Percentiles rank a stretch among this genome's conserved stretches.
Conservation (phyloP, 2,797 vertebrate genomes). For the Cynodonichthys magdalenae region DNA sequence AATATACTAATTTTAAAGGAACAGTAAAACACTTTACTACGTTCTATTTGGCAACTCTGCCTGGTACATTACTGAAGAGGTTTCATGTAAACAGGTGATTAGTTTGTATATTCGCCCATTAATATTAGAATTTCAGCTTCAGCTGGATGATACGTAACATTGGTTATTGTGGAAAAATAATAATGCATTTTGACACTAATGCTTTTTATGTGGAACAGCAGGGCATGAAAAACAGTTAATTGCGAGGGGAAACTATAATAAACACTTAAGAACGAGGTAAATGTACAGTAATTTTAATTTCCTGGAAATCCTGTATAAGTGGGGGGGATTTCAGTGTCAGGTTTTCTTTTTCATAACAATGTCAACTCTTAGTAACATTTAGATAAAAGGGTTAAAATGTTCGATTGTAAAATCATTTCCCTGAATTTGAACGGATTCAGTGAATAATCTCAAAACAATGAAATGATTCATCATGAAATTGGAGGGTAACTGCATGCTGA, state of each 20-base stretch:
- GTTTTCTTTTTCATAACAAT: no score
- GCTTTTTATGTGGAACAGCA: constrained; percentile 3
- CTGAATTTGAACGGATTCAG: background rate
- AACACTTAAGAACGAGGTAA: background rate
- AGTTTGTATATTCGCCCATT: no score
- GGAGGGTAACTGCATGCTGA: background rate
- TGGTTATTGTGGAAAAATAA: constrained; percentile 6
- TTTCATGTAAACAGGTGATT: no score
- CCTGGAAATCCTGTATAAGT: background rate
- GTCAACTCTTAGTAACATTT: no score
- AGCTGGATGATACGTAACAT: constrained; percentile 14
- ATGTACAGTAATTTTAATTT: background rate
- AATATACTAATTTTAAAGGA: no score
- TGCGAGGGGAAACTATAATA: background rate
- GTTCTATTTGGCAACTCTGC: no score
- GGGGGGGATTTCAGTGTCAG: no score
- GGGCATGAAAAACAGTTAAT: background rate
- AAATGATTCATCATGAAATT: background rate
- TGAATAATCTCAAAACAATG: background rate
- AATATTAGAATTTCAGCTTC: constrained; percentile 1
- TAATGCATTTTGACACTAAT: constrained; percentile 1
- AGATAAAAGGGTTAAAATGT: no score
- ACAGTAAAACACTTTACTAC: no score
- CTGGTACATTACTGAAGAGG: no score
- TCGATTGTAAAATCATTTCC: no score